Conservation (phyloP, 2,113 vertebrate species). For the Columba janthina region DNA sequence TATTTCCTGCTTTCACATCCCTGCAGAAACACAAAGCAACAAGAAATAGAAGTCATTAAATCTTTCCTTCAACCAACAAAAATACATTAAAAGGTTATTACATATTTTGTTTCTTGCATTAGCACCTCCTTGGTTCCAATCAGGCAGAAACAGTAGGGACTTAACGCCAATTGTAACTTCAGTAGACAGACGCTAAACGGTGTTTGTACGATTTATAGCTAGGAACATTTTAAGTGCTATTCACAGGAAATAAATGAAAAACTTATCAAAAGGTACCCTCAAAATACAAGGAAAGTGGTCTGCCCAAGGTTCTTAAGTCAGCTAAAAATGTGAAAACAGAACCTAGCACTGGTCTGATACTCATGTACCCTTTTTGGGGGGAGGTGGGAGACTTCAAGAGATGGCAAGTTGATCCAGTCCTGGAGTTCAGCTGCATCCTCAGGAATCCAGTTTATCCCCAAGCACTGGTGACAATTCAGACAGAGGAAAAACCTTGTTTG, state of each 20-base stretch:
- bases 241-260: not conserved
- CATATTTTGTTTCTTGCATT: not conserved
- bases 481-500: not conserved
- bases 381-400: not conserved
- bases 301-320: not conserved
- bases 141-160: not conserved
- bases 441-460: not conserved
- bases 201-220: not conserved
- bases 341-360: not conserved
- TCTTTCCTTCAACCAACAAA: not conserved
- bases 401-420: fast-evolving
- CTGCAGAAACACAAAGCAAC: constrained; percentile 73
- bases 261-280: not conserved
- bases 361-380: not conserved
- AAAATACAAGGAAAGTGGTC: not conserved
- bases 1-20: constrained; percentile 97
- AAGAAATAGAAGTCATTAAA: constrained; percentile 10
- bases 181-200: not conserved
- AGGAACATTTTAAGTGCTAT: not conserved
- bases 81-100: not conserved
- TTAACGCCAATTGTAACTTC: not conserved
- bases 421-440: not conserved
- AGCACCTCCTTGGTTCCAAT: not conserved
- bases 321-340: not conserved
- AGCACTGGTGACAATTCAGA: not conserved